A percentile compares a stretch with the other conserved stretches of the same genome.
phyloP scores from a whole-genome alignment of 2,113 vertebrate species.

The Carassius auratus region DNA sequence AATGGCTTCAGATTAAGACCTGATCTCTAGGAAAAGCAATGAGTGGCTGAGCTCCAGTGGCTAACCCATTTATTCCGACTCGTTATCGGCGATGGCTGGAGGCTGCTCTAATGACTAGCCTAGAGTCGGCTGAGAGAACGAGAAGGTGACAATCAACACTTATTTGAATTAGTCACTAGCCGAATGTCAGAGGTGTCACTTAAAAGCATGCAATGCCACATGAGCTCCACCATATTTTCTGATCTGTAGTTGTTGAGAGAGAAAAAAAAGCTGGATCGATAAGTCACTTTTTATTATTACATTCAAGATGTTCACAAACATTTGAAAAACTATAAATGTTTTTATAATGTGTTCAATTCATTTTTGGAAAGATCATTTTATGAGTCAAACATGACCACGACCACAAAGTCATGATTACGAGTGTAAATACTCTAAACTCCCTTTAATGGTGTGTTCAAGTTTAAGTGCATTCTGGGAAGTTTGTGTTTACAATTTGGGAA shows the following conservation, averaged over 20 bases:
- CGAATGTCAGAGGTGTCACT: neutral
- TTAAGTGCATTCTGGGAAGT: no score
- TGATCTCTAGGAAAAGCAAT: conserved; percentile 31
- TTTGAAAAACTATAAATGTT: neutral
- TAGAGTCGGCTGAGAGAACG: conserved; percentile 37
- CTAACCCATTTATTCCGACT: conserved; percentile 36
- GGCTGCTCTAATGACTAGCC: conserved; percentile 43
- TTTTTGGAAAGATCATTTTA: no score
- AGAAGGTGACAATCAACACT: conserved; percentile 35
- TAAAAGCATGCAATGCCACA: neutral
- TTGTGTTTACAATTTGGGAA: no score
- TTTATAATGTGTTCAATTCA: neutral
- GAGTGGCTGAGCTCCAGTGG: conserved; percentile 18
- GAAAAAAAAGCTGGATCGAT: neutral
- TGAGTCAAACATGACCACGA: no score
- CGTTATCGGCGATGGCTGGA: conserved; percentile 5
- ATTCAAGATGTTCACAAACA: neutral
- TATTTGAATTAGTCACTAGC: conserved; percentile 44
- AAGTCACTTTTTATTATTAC: neutral
- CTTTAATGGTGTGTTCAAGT: no score
- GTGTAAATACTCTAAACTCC: no score
- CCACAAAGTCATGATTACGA: no score
- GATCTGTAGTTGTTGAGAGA: neutral
- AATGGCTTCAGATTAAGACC: conserved; percentile 43
- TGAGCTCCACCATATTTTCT: neutral